These are phyloP conservation scores for Rhinogobius similis DNA, from an alignment of 2,113 vertebrate species.

Conservation along the genomic window DNA sequence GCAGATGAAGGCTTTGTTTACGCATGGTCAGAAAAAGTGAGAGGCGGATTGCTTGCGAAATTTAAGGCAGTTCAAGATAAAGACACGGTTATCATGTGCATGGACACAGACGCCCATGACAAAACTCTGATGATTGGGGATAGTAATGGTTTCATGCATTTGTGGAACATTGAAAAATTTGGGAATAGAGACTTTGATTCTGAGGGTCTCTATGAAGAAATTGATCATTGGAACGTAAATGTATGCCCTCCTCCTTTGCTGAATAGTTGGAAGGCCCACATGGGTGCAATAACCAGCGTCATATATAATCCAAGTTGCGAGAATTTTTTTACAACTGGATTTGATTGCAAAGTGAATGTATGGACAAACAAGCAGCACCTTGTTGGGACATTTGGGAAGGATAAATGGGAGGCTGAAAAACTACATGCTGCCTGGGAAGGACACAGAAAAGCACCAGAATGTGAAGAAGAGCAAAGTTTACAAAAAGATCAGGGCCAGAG, in stretches of 20 bases:
- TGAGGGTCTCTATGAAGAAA: background rate
- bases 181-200: background rate
- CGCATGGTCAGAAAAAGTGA: slow-evolving; percentile 16
- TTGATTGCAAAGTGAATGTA: slow-evolving; percentile 9
- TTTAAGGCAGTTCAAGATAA: slow-evolving; percentile 19
- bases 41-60: slow-evolving; percentile 7
- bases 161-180: slow-evolving; percentile 23
- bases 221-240: background rate
- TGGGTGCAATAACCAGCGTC: background rate
- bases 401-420: slow-evolving; percentile 2
- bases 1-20: background rate
- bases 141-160: slow-evolving; percentile 4
- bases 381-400: slow-evolving; percentile 17
- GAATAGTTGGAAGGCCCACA: slow-evolving; percentile 4
- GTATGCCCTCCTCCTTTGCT: slow-evolving; percentile 10
- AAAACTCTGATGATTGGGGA: slow-evolving; percentile 8
- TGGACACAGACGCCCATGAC: background rate
- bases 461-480: background rate
- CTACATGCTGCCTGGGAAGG: background rate
- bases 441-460: background rate
- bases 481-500: background rate
- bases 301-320: background rate
- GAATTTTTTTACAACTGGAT: slow-evolving; percentile 13
- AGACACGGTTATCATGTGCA: background rate
- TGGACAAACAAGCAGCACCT: slow-evolving; percentile 16